Conservation (phyloP, 1,140 invertebrate genomes). For the Drosophila saltans region DNA sequence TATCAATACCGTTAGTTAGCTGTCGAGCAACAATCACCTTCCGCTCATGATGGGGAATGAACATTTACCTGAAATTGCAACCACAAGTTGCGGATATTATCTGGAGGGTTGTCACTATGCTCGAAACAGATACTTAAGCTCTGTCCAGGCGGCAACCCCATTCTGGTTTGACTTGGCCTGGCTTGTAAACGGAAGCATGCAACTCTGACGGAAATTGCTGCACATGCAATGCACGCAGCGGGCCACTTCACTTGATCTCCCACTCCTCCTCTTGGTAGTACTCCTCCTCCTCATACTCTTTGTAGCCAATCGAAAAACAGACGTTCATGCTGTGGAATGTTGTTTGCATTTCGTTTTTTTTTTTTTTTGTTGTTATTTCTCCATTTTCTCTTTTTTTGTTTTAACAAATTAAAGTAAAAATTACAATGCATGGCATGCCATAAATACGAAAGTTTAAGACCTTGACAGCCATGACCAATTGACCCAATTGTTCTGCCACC, state of each 20-base stretch:
- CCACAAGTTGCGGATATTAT: slow-evolving; percentile 70
- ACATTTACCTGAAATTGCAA: slow-evolving; percentile 29
- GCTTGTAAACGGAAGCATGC: slow-evolving; percentile 68
- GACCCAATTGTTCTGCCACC: slow-evolving; percentile 64
- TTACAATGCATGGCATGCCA: slow-evolving; percentile 73
- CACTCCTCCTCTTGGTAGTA: not conserved
- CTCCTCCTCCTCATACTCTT: not conserved
- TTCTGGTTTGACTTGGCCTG: slow-evolving; percentile 33
- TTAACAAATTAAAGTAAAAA: slow-evolving; percentile 74
- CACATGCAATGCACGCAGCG: slow-evolving; percentile 73
- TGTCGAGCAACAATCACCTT: not conserved
- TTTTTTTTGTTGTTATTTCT: not conserved
- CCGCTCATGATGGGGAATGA: not conserved
- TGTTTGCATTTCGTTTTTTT: slow-evolving; percentile 4
- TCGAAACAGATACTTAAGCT: slow-evolving; percentile 75
- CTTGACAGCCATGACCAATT: slow-evolving; percentile 78
- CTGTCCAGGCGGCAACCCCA: slow-evolving; percentile 41
- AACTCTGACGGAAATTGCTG: slow-evolving; percentile 72
- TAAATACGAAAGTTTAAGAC: slow-evolving; percentile 76
- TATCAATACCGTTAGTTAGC: slow-evolving; percentile 44
- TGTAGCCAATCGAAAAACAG: slow-evolving; percentile 24
- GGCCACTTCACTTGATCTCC: slow-evolving; percentile 29
- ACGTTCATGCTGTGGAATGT: slow-evolving; percentile 35
- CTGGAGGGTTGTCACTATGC: slow-evolving; percentile 58
- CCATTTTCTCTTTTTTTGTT: slow-evolving; percentile 19